Base-by-base conservation (phyloP, 2,797 vertebrate species). In the Molossus molossus region DNA sequence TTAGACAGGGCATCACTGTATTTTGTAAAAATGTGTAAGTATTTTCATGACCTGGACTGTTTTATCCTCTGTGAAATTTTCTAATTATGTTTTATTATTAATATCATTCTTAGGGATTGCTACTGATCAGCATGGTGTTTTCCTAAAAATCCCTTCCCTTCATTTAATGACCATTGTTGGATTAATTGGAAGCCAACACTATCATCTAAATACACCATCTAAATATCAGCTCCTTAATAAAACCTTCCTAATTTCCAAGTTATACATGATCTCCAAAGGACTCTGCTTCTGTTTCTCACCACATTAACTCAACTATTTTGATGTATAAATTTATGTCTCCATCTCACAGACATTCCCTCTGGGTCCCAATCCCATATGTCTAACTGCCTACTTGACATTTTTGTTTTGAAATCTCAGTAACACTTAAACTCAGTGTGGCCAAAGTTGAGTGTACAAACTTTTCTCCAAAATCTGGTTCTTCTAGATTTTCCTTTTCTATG, bases 1-100 rank as follows among this genome's bases (percentile, higher is more conserved):
- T 80, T 89, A 83, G 23, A 77, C 6, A 48, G 14, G 18, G 18
- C 69, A 72, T 73, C 53, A 21, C 33, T 85, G 1, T 60, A 94
- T 90, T 93, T 94, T 84, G 6, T 21, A 90, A 91, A 95, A 91
- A 7, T 76, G 37, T 82, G 33, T 33, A 87, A 45, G 21, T 11
- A 72, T 93, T 88, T 91, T 94, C 55, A 62, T 93, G 75, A 81
- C 23, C 77, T 77, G 33, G 29, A 55, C 65, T 85, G 2, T 83
- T 69, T 70, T 48, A 33, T 93, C 25, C n/a, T 92, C 45, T 77
- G 64, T 81, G 25, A 13, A 94, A 40, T 95, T 86, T 89, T 94
- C 62, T 89, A 96, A 57, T 92, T 87, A 65, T 85, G 33, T 90
- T 94, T 96, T 93, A 23, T 77, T 65, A 79, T 90, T 77, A 37